Base-by-base conservation (phyloP, 2,113 vertebrate genomes). In the Dipodomys spectabilis region DNA sequence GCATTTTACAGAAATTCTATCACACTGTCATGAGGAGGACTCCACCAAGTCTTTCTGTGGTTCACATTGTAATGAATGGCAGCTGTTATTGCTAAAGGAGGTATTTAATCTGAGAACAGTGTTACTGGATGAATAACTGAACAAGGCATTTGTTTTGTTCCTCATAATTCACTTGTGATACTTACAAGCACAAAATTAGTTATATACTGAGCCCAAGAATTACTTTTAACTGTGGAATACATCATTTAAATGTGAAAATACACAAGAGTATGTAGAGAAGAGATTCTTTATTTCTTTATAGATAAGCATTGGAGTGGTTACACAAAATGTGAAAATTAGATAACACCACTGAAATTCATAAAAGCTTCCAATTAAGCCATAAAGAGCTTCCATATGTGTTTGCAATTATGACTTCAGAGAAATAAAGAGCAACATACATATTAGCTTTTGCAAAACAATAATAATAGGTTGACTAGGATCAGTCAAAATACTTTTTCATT, bases 31-130 rank as follows among this genome's bases (percentile, higher is more conserved):
- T 91, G 28, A 93, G 91, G 94, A 89, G 27, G 86, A 87, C 19
- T 73, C 84, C 86, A 93, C 83, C 11, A 75, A 13, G 15, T 57
- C 53, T 13, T 57, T 57, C 16, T 57, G 53, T 91, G 49, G 57
- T 83, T 89, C 73, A n/a, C 28, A 64, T 5, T 44, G 94, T 72
- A 88, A 45, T 69, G 7, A 69, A 91, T 78, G 72, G 65, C 67
- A 91, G 20, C 72, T 77, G 39, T 89, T 89, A 79, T 79, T 62
- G 2, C 60, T 85, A 27, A 86, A 79, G 39, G 32, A 94, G 95
- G 90, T 90, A 93, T 91, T 96, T 89, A 94, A 94, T 93, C 13
- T 60, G 79, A 78, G 32, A 77, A 78, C 0, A 75, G 13, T 73
- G 44, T 77, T 91, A 69, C 20, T 91, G 19, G 91, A 60, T 65